A percentile compares a stretch with the other conserved stretches of the same genome.
Evolutionary conservation across 2,888 invertebrate species (phyloP).

Genomic region (Spicauda simplicius): DNA sequence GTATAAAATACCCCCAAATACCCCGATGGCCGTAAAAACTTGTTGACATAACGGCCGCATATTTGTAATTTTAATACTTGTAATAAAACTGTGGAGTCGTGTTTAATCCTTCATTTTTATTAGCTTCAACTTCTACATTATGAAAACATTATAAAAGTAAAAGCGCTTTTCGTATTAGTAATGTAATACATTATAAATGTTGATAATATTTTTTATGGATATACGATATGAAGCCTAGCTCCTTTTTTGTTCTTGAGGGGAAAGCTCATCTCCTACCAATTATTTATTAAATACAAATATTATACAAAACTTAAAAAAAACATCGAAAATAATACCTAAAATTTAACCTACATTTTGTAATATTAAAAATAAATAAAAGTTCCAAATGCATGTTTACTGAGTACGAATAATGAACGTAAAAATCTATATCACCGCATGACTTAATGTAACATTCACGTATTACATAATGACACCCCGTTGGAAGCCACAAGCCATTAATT

Average conservation of each 20-base stretch:
- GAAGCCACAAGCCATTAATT: constrained; percentile 47
- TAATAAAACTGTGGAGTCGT: constrained; percentile 12
- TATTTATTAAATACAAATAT: too few relatives aligned
- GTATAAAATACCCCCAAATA: constrained; percentile 61
- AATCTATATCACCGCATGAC: neutral
- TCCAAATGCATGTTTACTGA: too few relatives aligned
- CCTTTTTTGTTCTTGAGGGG: too few relatives aligned
- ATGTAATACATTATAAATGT: too few relatives aligned
- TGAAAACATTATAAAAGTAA: neutral
- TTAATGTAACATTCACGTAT: neutral
- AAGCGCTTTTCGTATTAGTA: neutral
- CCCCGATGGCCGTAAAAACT: constrained; percentile 64
- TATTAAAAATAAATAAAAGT: neutral
- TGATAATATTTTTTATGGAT: too few relatives aligned
- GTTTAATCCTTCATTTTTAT: neutral
- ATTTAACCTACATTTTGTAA: too few relatives aligned
- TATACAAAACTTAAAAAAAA: too few relatives aligned
- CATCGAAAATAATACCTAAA: too few relatives aligned
- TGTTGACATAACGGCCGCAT: constrained; percentile 47
- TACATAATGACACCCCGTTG: neutral
- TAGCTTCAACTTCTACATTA: neutral
- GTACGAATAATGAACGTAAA: too few relatives aligned
- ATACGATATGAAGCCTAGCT: too few relatives aligned
- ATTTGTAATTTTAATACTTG: constrained; percentile 28
- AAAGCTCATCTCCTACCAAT: too few relatives aligned